Percentiles rank a stretch among this genome's conserved stretches.
Evolutionary conservation across 1,140 invertebrate species (phyloP).

Genomic region (Delia radicum): DNA sequence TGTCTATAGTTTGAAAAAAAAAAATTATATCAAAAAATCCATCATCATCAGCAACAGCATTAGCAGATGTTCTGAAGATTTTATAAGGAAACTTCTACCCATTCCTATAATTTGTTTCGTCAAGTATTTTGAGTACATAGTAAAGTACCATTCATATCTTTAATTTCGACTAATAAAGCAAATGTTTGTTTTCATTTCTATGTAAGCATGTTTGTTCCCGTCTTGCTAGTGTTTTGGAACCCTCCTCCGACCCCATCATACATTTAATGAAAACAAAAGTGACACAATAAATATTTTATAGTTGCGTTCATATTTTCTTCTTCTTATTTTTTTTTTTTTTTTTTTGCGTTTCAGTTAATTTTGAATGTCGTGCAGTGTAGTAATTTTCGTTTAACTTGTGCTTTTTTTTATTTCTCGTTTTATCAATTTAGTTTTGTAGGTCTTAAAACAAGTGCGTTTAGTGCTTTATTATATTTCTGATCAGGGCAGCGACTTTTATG

Average conservation of each 20-base stretch:
- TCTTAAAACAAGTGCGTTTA: constrained; percentile 14
- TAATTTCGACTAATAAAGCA: background rate
- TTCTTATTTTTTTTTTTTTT: background rate
- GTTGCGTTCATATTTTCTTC: background rate
- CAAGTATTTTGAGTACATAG: background rate
- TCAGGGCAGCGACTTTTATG: too few species aligned
- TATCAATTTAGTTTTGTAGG: constrained; percentile 15
- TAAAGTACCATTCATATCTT: background rate
- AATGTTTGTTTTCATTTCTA: background rate
- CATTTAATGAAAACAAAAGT: background rate
- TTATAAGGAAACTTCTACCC: background rate
- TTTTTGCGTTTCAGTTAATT: background rate
- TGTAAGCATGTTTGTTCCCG: background rate
- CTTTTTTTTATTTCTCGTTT: background rate
- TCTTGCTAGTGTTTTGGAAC: background rate
- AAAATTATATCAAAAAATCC: background rate
- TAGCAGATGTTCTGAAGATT: background rate
- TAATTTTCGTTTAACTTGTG: background rate
- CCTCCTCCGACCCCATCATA: background rate
- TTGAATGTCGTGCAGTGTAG: constrained; percentile 5
- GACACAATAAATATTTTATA: constrained; percentile 5
- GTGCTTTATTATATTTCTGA: too few species aligned
- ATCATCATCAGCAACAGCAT: background rate
- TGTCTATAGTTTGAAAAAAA: background rate
- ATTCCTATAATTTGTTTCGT: background rate